These are phyloP conservation scores for Meteorus cinctellus DNA, from an alignment of 2,888 invertebrate species.

Conservation along the genomic window DNA sequence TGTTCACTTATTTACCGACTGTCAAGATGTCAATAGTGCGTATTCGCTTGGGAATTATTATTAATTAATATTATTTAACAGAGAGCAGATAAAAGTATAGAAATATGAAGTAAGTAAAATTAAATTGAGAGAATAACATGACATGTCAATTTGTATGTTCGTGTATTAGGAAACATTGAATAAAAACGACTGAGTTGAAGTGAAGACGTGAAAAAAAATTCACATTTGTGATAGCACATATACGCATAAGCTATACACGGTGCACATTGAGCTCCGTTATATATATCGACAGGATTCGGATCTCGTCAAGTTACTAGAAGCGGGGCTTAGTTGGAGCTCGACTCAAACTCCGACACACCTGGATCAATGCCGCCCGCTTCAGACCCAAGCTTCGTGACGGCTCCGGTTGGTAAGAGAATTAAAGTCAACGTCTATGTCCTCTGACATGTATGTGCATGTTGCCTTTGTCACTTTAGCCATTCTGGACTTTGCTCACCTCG, in stretches of 20 bases:
- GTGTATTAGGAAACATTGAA: neutral
- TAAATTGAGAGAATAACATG: too few species aligned
- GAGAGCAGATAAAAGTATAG: too few species aligned
- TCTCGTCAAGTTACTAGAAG: conserved; percentile 51
- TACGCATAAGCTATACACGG: neutral
- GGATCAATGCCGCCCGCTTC: conserved; percentile 61
- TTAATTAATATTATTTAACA: too few species aligned
- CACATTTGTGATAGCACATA: conserved; percentile 9
- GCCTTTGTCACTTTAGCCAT: conserved; percentile 12
- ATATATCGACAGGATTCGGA: conserved; percentile 34
- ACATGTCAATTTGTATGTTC: too few species aligned
- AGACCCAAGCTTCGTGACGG: conserved; percentile 42
- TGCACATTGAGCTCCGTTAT: conserved; percentile 12
- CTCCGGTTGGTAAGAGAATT: conserved; percentile 49
- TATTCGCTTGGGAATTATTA: too few species aligned
- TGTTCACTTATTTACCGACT: too few species aligned
- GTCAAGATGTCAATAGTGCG: too few species aligned
- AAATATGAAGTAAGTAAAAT: too few species aligned
- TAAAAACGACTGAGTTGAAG: neutral
- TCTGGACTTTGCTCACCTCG: conserved; percentile 29
- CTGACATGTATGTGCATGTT: conserved; percentile 2
- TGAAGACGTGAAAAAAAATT: conserved; percentile 19
- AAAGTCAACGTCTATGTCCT: conserved; percentile 43
- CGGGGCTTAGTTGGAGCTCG: conserved; percentile 57
- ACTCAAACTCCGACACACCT: conserved; percentile 60